Evolutionary conservation across 2,113 vertebrate species (phyloP).

Genomic region (Sander vitreus): DNA sequence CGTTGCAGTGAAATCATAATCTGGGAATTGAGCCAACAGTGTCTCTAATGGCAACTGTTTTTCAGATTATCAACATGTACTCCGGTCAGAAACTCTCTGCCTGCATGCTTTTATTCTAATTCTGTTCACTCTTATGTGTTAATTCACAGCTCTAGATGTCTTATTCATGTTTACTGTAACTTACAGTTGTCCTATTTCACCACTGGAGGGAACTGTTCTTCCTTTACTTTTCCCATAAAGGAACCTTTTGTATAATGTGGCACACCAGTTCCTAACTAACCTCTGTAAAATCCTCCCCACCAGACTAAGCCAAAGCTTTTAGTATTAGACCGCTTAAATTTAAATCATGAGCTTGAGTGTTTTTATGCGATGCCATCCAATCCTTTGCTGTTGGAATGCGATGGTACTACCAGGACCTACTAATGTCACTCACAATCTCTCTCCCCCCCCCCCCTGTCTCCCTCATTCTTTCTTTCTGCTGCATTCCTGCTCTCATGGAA

Average conservation of each 20-base stretch:
- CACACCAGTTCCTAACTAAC: conserved; percentile 48
- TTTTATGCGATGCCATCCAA: conserved; percentile 62
- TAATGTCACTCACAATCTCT: conserved; percentile 74
- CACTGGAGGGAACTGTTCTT: conserved; percentile 75
- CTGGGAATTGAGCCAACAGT: conserved; percentile 44
- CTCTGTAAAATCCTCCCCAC: conserved; percentile 57
- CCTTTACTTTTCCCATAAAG: conserved; percentile 25
- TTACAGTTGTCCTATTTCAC: conserved; percentile 56
- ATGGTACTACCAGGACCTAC: conserved; percentile 49
- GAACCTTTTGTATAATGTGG: conserved; percentile 40
- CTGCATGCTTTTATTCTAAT: conserved; percentile 24
- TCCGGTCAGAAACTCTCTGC: conserved; percentile 31
- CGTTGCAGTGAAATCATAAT: conserved; percentile 53
- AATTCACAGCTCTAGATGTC: conserved; percentile 14
- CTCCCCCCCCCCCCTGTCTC: conserved; percentile 19
- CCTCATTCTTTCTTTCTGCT: conserved; percentile 69
- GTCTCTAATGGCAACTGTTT: conserved; percentile 52
- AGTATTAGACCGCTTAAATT: conserved; percentile 56
- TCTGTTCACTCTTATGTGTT: conserved; percentile 26
- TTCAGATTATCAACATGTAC: conserved; percentile 39
- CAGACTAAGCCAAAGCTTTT: conserved; percentile 60
- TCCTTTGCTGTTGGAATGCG: conserved; percentile 57
- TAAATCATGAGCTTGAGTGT: conserved; percentile 57
- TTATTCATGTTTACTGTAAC: conserved; percentile 27
- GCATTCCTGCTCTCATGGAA: conserved; percentile 83